Base-by-base conservation (phyloP, 1,140 invertebrate genomes). In the Rhyacophila brunnea region DNA sequence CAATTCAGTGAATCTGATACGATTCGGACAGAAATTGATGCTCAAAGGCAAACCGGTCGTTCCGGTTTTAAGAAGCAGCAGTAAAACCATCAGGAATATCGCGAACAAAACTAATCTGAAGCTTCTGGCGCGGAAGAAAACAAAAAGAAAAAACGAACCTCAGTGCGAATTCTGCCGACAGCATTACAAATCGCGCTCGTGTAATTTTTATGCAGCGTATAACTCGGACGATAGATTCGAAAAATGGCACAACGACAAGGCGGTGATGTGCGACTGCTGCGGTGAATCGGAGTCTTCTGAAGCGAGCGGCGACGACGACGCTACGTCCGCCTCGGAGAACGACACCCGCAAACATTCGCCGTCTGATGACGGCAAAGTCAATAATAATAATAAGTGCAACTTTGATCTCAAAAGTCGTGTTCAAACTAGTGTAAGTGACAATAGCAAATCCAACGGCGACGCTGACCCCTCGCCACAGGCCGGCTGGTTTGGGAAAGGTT, bases 401-500 rank as follows among this genome's bases (percentile, higher is more conserved):
- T 61, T 66, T 44, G 68, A 69, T 58, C 59, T 64, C 45, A 74
- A 71, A 61, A 54, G 35, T 20, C 36, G 58, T 54, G 63, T 65
- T 65, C 63, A 65, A 65, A 65, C 58, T 58, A 65, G 48, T 58
- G 58, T 53, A 50, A 61, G 34, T 42, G 56, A 54, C 45, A 52
- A 45, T 54, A 60, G 53, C 15, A 55, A 38, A 15, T 17, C 42
- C 18, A 48, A 11, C 36, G 53, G 50, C 23, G 49, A 47, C 14
- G 72, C 55, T 48, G 71, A 40, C 36, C 69, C 66, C 11, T 73
- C 72, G 60, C 74, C 78, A n/a, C 80, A 82, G 65, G 75, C 81
- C 0, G 81, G 81, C 6, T 83, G 81, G 81, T 83, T 82, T 67
- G 81, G 81, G 23, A 83, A 83, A 67, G 81, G 81, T 19, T 83